Conservation (phyloP, 1,140 invertebrate species). For the Telenomus remus region DNA sequence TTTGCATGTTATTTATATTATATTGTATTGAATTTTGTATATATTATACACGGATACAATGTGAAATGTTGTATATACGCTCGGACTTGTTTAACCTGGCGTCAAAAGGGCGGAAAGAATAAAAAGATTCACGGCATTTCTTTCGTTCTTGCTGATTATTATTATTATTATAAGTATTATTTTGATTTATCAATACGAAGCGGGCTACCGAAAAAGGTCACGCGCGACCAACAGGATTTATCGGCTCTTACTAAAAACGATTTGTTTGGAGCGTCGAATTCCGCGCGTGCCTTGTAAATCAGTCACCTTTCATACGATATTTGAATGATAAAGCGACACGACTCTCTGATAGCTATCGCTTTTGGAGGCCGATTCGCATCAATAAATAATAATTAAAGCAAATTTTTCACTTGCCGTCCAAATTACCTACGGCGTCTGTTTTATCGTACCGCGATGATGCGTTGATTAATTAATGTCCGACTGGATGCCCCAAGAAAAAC, state of each 20-base stretch:
- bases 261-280: constrained; percentile 32
- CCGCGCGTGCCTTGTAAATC: constrained; percentile 39
- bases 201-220: constrained; percentile 33
- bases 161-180: not conserved
- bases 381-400: constrained; percentile 24
- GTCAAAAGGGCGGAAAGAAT: too few relatives aligned
- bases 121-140: too few relatives aligned
- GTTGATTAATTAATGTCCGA: constrained; percentile 25
- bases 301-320: constrained; percentile 17
- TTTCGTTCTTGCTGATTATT: too few relatives aligned
- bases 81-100: too few relatives aligned
- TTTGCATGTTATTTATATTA: too few relatives aligned
- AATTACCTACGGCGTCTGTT: constrained; percentile 18
- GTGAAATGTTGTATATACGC: too few relatives aligned
- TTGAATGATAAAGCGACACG: constrained; percentile 18
- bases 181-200: not conserved
- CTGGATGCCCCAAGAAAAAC: constrained; percentile 19
- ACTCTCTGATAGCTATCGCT: constrained; percentile 21
- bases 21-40: too few relatives aligned
- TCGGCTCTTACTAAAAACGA: constrained; percentile 17
- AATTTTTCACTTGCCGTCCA: constrained; percentile 28
- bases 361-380: constrained; percentile 10
- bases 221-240: constrained; percentile 25
- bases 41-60: too few relatives aligned
- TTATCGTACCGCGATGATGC: constrained; percentile 2